Conservation (phyloP, 2,797 vertebrate genomes). For the Myripristis murdjan region DNA sequence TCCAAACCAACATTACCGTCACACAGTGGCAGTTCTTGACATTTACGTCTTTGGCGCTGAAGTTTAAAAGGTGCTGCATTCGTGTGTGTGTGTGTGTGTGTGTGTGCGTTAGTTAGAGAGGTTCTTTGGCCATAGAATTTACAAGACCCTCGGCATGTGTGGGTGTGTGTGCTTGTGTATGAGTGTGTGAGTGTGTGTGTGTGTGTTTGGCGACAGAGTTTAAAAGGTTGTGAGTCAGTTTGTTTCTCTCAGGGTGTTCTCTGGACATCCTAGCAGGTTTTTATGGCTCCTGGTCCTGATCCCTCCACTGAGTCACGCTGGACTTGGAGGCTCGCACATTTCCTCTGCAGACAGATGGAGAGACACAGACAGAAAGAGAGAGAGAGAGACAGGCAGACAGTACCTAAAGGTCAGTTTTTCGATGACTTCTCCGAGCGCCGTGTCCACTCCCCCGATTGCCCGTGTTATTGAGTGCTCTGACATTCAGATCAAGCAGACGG, state of each 20-base stretch:
- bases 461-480: slow-evolving; percentile 66
- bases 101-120: background rate
- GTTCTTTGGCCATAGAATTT: too few species aligned
- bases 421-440: slow-evolving; percentile 25
- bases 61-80: slow-evolving; percentile 19
- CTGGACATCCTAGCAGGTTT: slow-evolving; percentile 36
- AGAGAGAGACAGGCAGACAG: background rate
- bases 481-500: slow-evolving; percentile 58
- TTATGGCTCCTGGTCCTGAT: slow-evolving; percentile 46
- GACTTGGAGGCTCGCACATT: background rate
- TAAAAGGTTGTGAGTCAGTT: slow-evolving; percentile 36
- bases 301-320: slow-evolving; percentile 28
- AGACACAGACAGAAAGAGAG: slow-evolving; percentile 1
- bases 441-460: slow-evolving; percentile 30
- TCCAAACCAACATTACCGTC: slow-evolving; percentile 25
- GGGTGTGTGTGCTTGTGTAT: slow-evolving; percentile 2
- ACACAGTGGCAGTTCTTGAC: background rate
- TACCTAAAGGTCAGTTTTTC: slow-evolving; percentile 57
- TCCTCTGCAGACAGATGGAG: background rate
- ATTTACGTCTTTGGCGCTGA: slow-evolving; percentile 12
- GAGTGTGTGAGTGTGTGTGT: background rate
- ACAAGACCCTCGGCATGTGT: background rate
- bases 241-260: slow-evolving; percentile 29
- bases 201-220: background rate
- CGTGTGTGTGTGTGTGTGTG: slow-evolving; percentile 4